Evolutionary conservation across 2,888 invertebrate genomes (phyloP), one percentile per base, ranked within the genome.

Genomic region (Rhimphoctona megacephalus): DNA sequence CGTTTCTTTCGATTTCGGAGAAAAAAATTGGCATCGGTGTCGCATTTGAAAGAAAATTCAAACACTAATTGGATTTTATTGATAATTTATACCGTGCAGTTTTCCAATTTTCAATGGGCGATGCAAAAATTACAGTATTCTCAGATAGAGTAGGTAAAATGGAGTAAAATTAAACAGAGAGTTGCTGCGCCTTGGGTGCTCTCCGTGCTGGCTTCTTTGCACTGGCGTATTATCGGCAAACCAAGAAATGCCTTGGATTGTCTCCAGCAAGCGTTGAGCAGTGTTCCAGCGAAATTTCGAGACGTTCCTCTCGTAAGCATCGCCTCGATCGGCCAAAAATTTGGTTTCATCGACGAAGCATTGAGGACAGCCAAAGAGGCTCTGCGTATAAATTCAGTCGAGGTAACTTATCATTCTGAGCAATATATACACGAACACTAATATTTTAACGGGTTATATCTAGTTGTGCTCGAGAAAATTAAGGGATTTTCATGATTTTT

Each of bases 181-280:
- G 94, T 96, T 74, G 97, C 96, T 0, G 97, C 97, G 0, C 95
- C 95, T 87, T 98, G 98, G 98, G 94, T 97, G 9, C 93, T 97
- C 30, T 96, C 96, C 90, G 96, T 97, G 17, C 92, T 98, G 61
- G 97, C 97, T 0, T 97, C 97, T 0, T 94, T 97, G 25, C 97
- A 97, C 93, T 98, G 97, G 97, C 95, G 97, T 11, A 96, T 97
- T 0, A 95, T 96, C 5, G 96, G 96, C 8, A 97, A 97, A 91
- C 95, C 96, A 49, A 95, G 95, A 70, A 96, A 97, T 91, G 97
- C 97, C 0, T 93, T 97, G 9, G 96, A 96, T 90, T 98, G 98
- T 92, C 95, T 97, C 8, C 95, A 96, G 64, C 94, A 96, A 11
- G 96, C 97, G 1, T 95, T 96, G 43, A 95, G 95, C 87, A 94